These are phyloP conservation scores for Podabrus alpinus DNA, from an alignment of 2,888 invertebrate genomes.

Conservation along the genomic window DNA sequence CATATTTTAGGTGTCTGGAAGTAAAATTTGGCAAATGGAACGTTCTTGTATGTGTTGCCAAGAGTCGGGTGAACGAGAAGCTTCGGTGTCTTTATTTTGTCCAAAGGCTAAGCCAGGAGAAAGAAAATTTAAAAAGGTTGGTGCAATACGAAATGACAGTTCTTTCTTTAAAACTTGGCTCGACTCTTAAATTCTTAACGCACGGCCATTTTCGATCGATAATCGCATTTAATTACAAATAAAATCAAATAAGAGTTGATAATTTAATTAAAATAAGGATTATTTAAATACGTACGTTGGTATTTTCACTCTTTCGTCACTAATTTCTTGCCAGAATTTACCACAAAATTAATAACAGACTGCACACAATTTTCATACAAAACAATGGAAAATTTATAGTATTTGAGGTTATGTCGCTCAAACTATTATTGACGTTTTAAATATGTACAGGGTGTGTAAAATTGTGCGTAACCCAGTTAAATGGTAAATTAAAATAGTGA, in stretches of 20 bases:
- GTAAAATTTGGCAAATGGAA: constrained; percentile 96
- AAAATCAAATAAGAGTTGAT: neutral
- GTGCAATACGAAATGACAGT: constrained; percentile 1
- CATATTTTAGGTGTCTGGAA: constrained; percentile 80
- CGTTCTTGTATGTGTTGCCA: constrained; percentile 94
- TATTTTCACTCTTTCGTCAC: neutral
- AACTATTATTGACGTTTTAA: neutral
- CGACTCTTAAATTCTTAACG: neutral
- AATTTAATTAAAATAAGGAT: neutral
- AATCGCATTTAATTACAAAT: neutral
- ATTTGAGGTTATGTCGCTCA: neutral
- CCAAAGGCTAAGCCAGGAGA: constrained; percentile 88
- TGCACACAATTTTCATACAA: neutral
- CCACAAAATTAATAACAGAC: neutral
- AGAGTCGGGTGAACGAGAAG: constrained; percentile 90
- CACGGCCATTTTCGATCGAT: neutral
- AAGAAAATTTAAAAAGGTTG: constrained; percentile 81
- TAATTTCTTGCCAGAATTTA: neutral
- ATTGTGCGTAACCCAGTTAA: neutral
- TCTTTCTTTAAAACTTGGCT: neutral
- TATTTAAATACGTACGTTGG: neutral
- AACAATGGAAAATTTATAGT: neutral
- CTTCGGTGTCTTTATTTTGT: constrained; percentile 84
- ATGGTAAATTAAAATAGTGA: too few relatives aligned
- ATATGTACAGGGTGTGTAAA: neutral